phyloP scores from a whole-genome alignment of 2,797 vertebrate genomes.

The Periophthalmus magnuspinnatus region DNA sequence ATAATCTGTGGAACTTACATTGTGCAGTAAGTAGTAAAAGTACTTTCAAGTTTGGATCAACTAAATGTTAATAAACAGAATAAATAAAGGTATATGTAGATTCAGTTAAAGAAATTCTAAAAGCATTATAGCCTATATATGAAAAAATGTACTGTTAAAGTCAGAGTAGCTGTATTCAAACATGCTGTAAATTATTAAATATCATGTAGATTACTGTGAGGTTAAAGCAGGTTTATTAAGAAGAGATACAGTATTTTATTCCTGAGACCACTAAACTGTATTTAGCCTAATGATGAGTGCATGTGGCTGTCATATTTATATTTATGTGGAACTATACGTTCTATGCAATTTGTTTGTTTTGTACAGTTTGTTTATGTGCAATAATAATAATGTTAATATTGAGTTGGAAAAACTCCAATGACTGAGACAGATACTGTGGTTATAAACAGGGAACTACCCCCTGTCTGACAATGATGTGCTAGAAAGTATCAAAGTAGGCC shows the following conservation, averaged over 20 bases:
- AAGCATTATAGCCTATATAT: not conserved
- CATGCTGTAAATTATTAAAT: not conserved
- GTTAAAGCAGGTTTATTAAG: not conserved
- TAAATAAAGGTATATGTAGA: conserved; percentile 1
- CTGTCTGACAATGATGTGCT: not conserved
- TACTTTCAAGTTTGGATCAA: conserved; percentile 25
- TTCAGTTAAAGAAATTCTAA: not conserved
- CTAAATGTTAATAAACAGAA: conserved; percentile 7
- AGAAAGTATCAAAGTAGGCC: not conserved
- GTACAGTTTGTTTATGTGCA: conserved; percentile 13
- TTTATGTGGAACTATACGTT: conserved; percentile 26
- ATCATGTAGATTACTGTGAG: conserved; percentile 30
- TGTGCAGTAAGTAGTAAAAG: conserved; percentile 23
- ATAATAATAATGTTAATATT: conserved; percentile 1
- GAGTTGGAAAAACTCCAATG: not conserved
- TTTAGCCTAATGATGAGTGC: conserved; percentile 18
- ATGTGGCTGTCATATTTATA: conserved; percentile 45
- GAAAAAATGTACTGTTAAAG: not conserved
- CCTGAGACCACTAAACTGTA: conserved; percentile 14
- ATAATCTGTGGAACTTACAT: conserved; percentile 23
- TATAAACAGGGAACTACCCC: conserved; percentile 12
- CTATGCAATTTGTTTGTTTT: conserved; percentile 31
- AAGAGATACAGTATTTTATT: not conserved
- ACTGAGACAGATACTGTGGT: conserved; percentile 40
- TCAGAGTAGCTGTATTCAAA: not conserved